These are phyloP conservation scores for Iselma pallidipennis DNA, from an alignment of 2,888 invertebrate genomes.

Conservation along the genomic window DNA sequence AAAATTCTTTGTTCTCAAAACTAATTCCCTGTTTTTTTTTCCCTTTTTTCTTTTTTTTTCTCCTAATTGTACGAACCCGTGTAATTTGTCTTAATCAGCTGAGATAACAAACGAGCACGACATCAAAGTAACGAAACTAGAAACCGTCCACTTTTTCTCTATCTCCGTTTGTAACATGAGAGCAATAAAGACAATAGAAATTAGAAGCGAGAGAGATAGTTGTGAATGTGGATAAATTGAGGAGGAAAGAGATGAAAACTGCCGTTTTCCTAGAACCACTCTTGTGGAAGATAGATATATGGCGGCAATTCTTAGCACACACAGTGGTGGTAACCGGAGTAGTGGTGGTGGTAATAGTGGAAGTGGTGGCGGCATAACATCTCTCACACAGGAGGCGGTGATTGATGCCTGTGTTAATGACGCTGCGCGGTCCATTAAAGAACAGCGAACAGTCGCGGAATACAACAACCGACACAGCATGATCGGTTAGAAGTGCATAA, in stretches of 20 bases:
- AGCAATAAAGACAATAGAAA: not conserved
- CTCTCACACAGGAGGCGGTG: conserved; percentile 30
- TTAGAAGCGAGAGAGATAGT: not conserved
- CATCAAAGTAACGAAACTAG: not conserved
- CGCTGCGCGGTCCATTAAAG: conserved; percentile 28
- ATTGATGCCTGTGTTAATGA: conserved; percentile 34
- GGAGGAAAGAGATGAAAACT: not conserved
- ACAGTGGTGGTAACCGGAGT: conserved; percentile 14
- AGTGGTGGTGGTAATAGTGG: not conserved
- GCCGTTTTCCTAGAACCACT: conserved; percentile 11
- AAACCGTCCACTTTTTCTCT: not conserved
- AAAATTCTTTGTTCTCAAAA: too few species aligned
- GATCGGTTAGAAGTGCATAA: too few species aligned
- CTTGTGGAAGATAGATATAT: conserved; percentile 14
- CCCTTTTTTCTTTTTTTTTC: not conserved
- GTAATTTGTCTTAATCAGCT: not conserved
- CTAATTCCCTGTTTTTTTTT: too few species aligned
- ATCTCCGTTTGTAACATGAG: not conserved
- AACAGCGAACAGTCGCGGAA: not conserved
- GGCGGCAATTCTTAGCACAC: conserved; percentile 9
- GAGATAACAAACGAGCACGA: not conserved
- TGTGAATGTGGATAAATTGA: too few species aligned
- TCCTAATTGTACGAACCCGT: not conserved
- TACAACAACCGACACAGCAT: too few species aligned
- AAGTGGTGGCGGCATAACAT: conserved; percentile 14